Evolutionary conservation across 1,140 invertebrate species (phyloP).

Genomic region (Drosophila ironensis): DNA sequence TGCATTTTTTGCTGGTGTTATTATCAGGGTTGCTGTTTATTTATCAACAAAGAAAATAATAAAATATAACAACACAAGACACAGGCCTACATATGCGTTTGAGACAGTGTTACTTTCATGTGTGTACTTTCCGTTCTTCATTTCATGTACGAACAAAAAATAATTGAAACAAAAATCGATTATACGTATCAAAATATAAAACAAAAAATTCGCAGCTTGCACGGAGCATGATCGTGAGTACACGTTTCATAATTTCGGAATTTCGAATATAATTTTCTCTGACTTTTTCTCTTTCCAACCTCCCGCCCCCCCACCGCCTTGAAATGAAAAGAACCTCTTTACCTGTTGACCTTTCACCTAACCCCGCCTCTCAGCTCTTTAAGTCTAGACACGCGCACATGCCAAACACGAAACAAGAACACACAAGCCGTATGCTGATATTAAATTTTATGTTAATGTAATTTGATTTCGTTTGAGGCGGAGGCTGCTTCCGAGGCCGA

Average conservation of each 20-base stretch:
- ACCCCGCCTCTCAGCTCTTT: conserved; percentile 44
- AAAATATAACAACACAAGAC: conserved; percentile 3
- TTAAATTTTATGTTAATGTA: conserved; percentile 78
- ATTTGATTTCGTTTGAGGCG: conserved; percentile 49
- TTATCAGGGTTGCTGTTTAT: conserved; percentile 13
- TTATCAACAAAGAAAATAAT: conserved; percentile 1
- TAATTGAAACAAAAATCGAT: conserved; percentile 46
- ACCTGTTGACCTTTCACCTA: conserved; percentile 14
- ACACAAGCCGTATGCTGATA: conserved; percentile 53
- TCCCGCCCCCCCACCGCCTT: no score
- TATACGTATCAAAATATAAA: conserved; percentile 23
- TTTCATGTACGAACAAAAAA: conserved; percentile 74
- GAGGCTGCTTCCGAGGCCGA: no score
- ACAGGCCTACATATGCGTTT: conserved; percentile 12
- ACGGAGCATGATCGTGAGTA: conserved; percentile 93
- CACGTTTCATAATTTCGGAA: conserved; percentile 79
- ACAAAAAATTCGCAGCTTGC: conserved; percentile 85
- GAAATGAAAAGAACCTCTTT: conserved; percentile 12
- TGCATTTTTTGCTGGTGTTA: conserved; percentile 30
- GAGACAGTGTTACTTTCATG: conserved; percentile 68
- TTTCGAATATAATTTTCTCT: conserved; percentile 55
- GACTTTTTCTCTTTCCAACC: neutral
- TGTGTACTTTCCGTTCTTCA: conserved; percentile 67
- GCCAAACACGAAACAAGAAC: conserved; percentile 1
- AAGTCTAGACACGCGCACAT: conserved; percentile 36